phyloP scores from a whole-genome alignment of 2,113 vertebrate genomes.

The Pelmatolapia mariae region DNA sequence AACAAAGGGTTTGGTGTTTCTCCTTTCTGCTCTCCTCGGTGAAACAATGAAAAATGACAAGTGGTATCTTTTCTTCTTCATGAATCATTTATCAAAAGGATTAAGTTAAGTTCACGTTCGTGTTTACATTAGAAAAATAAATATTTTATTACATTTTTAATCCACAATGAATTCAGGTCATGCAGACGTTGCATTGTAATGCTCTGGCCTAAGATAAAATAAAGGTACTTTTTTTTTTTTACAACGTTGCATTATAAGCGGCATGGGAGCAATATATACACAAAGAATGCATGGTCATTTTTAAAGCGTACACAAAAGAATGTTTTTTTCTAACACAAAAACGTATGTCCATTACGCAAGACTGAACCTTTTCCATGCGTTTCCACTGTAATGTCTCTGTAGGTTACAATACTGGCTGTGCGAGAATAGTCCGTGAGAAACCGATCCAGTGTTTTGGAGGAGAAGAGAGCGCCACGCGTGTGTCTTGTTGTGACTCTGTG shows the following conservation, averaged over 20 bases:
- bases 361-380: background rate
- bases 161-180: constrained; percentile 30
- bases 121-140: constrained; percentile 67
- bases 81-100: constrained; percentile 54
- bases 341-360: background rate
- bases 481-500: background rate
- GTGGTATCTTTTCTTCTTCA: background rate
- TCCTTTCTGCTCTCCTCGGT: background rate
- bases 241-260: background rate
- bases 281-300: constrained; percentile 29
- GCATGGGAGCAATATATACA: constrained; percentile 5
- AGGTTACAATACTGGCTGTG: constrained; percentile 11
- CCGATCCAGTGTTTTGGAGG: background rate
- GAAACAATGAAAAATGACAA: background rate
- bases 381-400: background rate
- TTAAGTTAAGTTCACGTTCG: constrained; percentile 54
- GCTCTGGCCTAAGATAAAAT: background rate
- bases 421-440: background rate
- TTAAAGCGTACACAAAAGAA: constrained; percentile 21
- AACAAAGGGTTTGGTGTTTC: background rate
- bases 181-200: constrained; percentile 29
- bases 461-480: constrained; percentile 6
- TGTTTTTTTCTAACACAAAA: background rate
- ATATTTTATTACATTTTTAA: constrained; percentile 46
- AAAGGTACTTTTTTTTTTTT: background rate